Percentiles rank a stretch among this genome's conserved stretches.
These are phyloP conservation scores for Diabrotica virgifera DNA, from an alignment of 1,140 invertebrate species.

Conservation along the genomic window DNA sequence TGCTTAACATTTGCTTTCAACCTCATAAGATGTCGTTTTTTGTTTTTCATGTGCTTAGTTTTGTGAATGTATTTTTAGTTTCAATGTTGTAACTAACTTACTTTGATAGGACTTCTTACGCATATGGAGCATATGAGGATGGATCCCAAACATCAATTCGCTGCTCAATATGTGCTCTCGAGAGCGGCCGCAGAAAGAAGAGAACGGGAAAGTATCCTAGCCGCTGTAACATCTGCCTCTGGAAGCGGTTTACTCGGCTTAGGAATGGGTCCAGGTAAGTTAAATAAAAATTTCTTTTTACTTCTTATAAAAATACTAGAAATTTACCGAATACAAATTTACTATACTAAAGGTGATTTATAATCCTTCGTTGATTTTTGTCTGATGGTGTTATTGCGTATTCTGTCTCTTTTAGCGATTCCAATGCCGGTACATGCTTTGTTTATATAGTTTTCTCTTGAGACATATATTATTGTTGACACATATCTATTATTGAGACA, in stretches of 20 bases:
- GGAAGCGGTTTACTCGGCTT: conserved; percentile 45
- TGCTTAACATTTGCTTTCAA: conserved; percentile 3
- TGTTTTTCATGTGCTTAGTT: conserved; percentile 4
- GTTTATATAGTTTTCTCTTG: too few species aligned
- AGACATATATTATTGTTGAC: too few species aligned
- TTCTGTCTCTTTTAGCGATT: too few species aligned
- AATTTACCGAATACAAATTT: too few species aligned
- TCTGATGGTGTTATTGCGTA: too few species aligned
- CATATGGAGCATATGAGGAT: conserved; percentile 97
- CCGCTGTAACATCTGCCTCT: conserved; percentile 65
- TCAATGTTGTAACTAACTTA: neutral
- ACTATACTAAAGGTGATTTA: too few species aligned
- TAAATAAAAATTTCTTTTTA: conserved; percentile 1
- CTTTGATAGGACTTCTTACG: conserved; percentile 72
- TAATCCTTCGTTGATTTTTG: too few species aligned
- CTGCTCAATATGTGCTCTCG: conserved; percentile 88
- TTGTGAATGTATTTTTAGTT: neutral
- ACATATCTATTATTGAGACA: too few species aligned
- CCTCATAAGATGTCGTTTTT: neutral
- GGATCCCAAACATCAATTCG: conserved; percentile 95
- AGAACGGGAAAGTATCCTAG: conserved; percentile 74
- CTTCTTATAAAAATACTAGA: neutral
- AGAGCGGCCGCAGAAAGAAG: conserved; percentile 84
- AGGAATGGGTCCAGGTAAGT: conserved; percentile 45
- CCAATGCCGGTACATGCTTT: too few species aligned